Percentiles rank a stretch among this genome's conserved stretches.
Evolutionary conservation across 2,888 invertebrate genomes (phyloP).

Genomic region (Dusona sp.): DNA sequence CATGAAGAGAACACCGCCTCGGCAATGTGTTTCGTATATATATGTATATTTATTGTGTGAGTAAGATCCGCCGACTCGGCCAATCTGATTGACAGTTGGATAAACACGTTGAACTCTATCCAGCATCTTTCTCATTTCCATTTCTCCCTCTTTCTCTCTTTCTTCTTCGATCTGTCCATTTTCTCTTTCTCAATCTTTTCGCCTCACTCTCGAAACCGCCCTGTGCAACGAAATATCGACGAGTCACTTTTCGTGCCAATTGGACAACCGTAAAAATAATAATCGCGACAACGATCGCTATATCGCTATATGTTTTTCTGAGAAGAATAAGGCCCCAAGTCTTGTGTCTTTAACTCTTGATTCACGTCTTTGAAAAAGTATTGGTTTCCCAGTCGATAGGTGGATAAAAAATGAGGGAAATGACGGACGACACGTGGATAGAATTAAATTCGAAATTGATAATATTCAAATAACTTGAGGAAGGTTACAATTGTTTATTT

Average conservation of each 20-base stretch:
- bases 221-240: constrained; percentile 63
- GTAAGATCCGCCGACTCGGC: constrained; percentile 66
- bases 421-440: too few relatives aligned
- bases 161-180: constrained; percentile 7
- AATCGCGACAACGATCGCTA: neutral
- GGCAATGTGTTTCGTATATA: neutral
- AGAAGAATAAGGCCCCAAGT: neutral
- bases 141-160: constrained; percentile 10
- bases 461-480: neutral
- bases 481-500: neutral
- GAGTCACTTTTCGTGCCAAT: constrained; percentile 65
- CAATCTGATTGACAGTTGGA: constrained; percentile 81
- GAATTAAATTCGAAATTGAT: neutral
- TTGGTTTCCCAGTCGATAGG: neutral
- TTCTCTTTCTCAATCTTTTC: constrained; percentile 27
- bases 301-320: neutral
- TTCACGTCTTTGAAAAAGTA: neutral
- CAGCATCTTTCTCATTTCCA: constrained; percentile 53
- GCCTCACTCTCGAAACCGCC: constrained; percentile 30
- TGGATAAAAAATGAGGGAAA: neutral
- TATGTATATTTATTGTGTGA: constrained; percentile 22
- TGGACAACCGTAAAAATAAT: constrained; percentile 61
- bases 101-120: constrained; percentile 77
- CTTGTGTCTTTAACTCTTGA: neutral
- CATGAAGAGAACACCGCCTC: constrained; percentile 26